phyloP scores from a whole-genome alignment of 1,140 invertebrate species.

The Drosophila simulans region DNA sequence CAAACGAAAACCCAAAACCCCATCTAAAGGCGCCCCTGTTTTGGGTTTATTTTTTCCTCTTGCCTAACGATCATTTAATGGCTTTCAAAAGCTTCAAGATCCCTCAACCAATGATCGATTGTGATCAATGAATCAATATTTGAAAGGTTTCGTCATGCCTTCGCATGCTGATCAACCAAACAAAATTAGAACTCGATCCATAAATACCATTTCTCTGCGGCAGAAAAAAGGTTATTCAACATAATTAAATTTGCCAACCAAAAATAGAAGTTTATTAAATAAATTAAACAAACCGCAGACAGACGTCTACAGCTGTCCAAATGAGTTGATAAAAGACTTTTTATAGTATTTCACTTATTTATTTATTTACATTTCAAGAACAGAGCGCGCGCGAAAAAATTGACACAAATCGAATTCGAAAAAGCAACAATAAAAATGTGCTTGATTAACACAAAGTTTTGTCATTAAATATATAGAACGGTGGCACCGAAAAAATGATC shows the following conservation, averaged over 20 bases:
- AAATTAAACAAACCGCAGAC: constrained; percentile 48
- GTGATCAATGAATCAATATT: constrained; percentile 36
- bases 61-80: constrained; percentile 66
- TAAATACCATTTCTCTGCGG: neutral
- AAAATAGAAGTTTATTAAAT: constrained; percentile 78
- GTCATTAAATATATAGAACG: constrained; percentile 37
- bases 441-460: constrained; percentile 38
- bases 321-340: constrained; percentile 31
- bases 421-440: constrained; percentile 31
- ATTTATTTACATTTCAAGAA: constrained; percentile 39
- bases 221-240: constrained; percentile 21
- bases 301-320: constrained; percentile 39
- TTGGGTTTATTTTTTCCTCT: neutral
- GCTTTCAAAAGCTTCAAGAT: constrained; percentile 13
- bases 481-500: constrained; percentile 1
- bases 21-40: neutral
- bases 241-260: constrained; percentile 64
- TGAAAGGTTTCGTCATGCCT: constrained; percentile 6
- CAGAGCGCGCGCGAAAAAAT: constrained; percentile 14
- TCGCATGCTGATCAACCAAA: neutral
- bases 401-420: constrained; percentile 51
- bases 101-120: constrained; percentile 58
- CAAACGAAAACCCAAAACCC: neutral
- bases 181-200: constrained; percentile 24
- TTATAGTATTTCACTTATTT: constrained; percentile 17